A percentile compares a stretch with the other conserved stretches of the same genome.
These are phyloP conservation scores for Poecile montanus DNA, from an alignment of 2,797 vertebrate genomes.

Conservation along the genomic window DNA sequence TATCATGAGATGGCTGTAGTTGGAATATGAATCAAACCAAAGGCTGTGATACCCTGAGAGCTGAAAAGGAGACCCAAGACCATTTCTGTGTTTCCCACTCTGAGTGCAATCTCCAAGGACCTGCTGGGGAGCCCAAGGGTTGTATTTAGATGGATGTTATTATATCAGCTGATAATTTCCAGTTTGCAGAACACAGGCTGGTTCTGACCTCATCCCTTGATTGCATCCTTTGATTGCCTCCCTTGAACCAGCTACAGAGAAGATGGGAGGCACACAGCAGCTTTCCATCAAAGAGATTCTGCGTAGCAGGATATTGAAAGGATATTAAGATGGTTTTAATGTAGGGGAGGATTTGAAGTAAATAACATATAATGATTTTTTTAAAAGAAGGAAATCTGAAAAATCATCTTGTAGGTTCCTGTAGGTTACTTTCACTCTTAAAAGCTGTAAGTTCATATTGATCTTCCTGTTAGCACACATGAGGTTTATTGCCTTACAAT, in stretches of 20 bases:
- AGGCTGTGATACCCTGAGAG: neutral
- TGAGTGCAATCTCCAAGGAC: neutral
- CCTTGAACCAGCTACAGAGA: slow-evolving; percentile 46
- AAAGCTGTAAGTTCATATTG: slow-evolving; percentile 32
- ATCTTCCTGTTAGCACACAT: slow-evolving; percentile 7
- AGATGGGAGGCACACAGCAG: neutral
- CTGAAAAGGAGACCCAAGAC: neutral
- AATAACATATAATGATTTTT: slow-evolving; percentile 36
- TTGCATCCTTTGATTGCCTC: slow-evolving; percentile 45
- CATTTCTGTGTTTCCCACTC: neutral
- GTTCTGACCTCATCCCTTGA: slow-evolving; percentile 45
- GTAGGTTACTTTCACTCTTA: slow-evolving; percentile 22
- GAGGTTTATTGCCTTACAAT: neutral
- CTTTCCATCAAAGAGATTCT: slow-evolving; percentile 15
- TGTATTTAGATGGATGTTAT: slow-evolving; percentile 2
- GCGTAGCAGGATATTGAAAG: slow-evolving; percentile 33
- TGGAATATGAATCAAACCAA: neutral
- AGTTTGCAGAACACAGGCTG: slow-evolving; percentile 28
- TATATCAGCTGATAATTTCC: slow-evolving; percentile 50
- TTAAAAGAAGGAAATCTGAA: slow-evolving; percentile 44
- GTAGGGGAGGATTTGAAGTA: slow-evolving; percentile 40
- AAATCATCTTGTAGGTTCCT: slow-evolving; percentile 26
- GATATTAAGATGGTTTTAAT: slow-evolving; percentile 53
- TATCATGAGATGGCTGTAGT: neutral
- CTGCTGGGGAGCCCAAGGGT: neutral